Base-by-base conservation (phyloP, 2,888 invertebrate genomes). In the Chydorus sphaericus region DNA sequence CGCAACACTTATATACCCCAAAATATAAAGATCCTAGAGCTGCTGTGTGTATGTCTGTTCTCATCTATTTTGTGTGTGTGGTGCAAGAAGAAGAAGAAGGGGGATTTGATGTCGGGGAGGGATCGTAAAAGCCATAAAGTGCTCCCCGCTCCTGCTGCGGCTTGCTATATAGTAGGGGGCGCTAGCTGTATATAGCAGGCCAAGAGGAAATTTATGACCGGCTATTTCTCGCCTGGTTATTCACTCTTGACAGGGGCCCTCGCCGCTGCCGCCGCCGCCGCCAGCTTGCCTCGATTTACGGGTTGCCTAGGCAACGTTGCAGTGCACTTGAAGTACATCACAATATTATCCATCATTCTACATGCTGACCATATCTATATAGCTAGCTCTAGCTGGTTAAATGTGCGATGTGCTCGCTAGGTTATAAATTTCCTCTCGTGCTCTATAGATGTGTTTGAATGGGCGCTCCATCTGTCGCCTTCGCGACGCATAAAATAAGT, bases 161-260 rank as follows among this genome's bases (percentile, higher is more conserved):
- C 20, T 23, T 2, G 23, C 10, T 23, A 44, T 26, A 44, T 44
- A n/a, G n/a, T n/a, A n/a, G n/a, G n/a, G n/a, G 50, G 52, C 31
- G 36, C 33, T 33, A 33, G 23, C 14, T 33, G 52, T 26, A 36
- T 33, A 33, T 33, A 31, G 52, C 52, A 18, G 33, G 31, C 26
- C n/a, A n/a, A n/a, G n/a, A n/a, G n/a, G n/a, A n/a, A 48, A 55
- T 55, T 55, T 55, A 55, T 55, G 49, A 37, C 26, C 26, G 55
- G 33, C 49, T 49, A 55, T 55, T 55, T 55, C 55, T 55, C 55
- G 55, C 48, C 55, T 55, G 55, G 55, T 55, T 55, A 55, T 55
- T 55, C 55, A 55, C 55, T 55, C 55, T 48, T 49, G 55, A 55
- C 55, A 55, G 55, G 30, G 37, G 33, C 33, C 52, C 36, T 14